Conservation (phyloP, 2,113 vertebrate species). For the Gallinago undulata region DNA sequence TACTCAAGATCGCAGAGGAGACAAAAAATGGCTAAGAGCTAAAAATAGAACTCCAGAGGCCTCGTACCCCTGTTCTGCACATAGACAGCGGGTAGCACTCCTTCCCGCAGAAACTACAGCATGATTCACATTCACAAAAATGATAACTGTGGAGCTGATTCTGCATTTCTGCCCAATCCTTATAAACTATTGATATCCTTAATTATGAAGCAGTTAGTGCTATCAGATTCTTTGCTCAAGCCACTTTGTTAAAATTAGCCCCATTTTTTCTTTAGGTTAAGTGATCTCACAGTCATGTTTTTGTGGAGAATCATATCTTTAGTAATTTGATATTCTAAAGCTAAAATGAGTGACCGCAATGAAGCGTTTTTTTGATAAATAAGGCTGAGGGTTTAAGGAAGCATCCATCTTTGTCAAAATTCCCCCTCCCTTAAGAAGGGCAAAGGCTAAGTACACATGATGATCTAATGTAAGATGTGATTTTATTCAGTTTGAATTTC, state of each 20-base stretch:
- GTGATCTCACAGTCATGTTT: background rate
- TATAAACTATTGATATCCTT: background rate
- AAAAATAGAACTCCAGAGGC: background rate
- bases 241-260: background rate
- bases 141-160: background rate
- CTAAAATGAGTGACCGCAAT: slow-evolving; percentile 8
- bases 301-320: background rate
- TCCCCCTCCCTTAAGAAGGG: background rate
- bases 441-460: slow-evolving; percentile 43
- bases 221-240: background rate
- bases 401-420: slow-evolving; percentile 48
- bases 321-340: slow-evolving; percentile 36
- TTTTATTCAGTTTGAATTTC: slow-evolving; percentile 47
- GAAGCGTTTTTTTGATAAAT: slow-evolving; percentile 42
- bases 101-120: background rate
- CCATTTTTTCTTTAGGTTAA: background rate
- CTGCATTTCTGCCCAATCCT: background rate
- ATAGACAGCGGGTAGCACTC: fast-evolving
- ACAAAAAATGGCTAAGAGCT: background rate
- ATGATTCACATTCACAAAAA: background rate
- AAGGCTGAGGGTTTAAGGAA: slow-evolving; percentile 22
- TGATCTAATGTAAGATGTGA: slow-evolving; percentile 36
- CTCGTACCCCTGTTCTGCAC: background rate
- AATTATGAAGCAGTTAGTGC: background rate
- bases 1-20: background rate